These are phyloP conservation scores for Dascyllus trimaculatus DNA, from an alignment of 2,113 vertebrate species.

Conservation along the genomic window DNA sequence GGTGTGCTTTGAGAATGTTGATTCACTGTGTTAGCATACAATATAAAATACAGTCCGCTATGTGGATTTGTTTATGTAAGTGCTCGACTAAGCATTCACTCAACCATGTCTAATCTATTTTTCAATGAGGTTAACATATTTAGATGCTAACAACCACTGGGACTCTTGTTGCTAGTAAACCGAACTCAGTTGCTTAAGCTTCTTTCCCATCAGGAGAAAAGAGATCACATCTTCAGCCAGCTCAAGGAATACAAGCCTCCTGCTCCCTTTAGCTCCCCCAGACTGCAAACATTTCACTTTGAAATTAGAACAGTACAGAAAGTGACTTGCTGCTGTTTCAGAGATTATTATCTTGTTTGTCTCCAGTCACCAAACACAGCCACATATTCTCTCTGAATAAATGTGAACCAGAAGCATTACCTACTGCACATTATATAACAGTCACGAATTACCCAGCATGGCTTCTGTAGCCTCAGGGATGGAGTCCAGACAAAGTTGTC, in stretches of 20 bases:
- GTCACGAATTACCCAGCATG: slow-evolving; percentile 9
- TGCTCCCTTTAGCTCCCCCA: neutral
- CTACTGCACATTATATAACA: slow-evolving; percentile 27
- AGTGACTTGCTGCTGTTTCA: slow-evolving; percentile 25
- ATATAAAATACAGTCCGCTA: slow-evolving; percentile 30
- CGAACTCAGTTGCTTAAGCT: slow-evolving; percentile 35
- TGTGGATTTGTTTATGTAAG: slow-evolving; percentile 43
- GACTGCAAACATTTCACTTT: slow-evolving; percentile 33
- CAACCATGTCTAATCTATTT: slow-evolving; percentile 57
- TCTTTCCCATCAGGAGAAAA: slow-evolving; percentile 28
- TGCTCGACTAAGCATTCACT: slow-evolving; percentile 43
- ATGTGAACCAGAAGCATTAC: slow-evolving; percentile 11
- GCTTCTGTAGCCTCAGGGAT: slow-evolving; percentile 14
- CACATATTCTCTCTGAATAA: slow-evolving; percentile 29
- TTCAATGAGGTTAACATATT: slow-evolving; percentile 60
- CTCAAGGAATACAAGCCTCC: slow-evolving; percentile 35
- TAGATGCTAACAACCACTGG: slow-evolving; percentile 41
- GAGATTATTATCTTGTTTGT: slow-evolving; percentile 16
- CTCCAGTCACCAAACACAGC: slow-evolving; percentile 11
- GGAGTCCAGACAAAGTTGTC: slow-evolving; percentile 31
- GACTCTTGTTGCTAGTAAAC: slow-evolving; percentile 42
- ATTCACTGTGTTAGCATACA: slow-evolving; percentile 27
- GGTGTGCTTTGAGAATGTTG: slow-evolving; percentile 44
- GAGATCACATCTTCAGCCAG: slow-evolving; percentile 44
- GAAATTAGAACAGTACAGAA: slow-evolving; percentile 32